These are phyloP conservation scores for Parelbella ahira DNA, from an alignment of 2,888 invertebrate species.

Conservation along the genomic window DNA sequence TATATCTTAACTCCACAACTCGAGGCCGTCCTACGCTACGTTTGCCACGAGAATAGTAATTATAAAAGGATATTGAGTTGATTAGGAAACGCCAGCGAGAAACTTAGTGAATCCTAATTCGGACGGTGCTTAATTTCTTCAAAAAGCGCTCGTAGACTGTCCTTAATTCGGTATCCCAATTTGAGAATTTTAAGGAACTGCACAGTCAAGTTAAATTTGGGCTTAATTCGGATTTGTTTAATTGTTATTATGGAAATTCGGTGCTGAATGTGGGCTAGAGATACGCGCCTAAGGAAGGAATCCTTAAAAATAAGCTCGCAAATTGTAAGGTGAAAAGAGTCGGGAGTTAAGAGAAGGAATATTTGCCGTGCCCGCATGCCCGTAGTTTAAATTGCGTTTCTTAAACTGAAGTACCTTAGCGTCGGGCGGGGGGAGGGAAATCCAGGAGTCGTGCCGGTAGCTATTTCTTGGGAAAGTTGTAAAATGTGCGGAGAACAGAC, in stretches of 20 bases:
- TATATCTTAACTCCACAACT: too few species aligned
- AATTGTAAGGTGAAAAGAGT: conserved; percentile 44
- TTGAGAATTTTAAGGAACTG: conserved; percentile 53
- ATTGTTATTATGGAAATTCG: conserved; percentile 36
- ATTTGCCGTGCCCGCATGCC: conserved; percentile 60
- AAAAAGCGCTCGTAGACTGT: too few species aligned
- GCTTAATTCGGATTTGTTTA: conserved; percentile 47
- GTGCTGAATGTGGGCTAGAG: conserved; percentile 21
- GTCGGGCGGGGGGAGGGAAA: conserved; percentile 47
- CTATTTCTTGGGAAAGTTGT: conserved; percentile 44
- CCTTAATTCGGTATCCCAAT: too few species aligned
- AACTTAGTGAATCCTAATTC: too few species aligned
- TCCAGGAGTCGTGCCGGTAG: conserved; percentile 49
- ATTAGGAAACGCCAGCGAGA: conserved; percentile 2
- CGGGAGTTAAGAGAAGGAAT: conserved; percentile 47
- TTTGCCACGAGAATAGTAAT: too few species aligned
- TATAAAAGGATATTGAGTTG: not conserved
- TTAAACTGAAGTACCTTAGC: conserved; percentile 36
- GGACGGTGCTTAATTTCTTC: too few species aligned
- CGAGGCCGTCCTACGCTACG: too few species aligned
- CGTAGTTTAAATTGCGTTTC: conserved; percentile 67
- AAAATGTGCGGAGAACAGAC: conserved; percentile 3
- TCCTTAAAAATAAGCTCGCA: conserved; percentile 41
- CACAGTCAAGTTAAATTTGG: conserved; percentile 42
- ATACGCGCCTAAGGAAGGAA: conserved; percentile 23